Conservation (phyloP, 2,797 vertebrate genomes). For the Eulemur albifrons region DNA sequence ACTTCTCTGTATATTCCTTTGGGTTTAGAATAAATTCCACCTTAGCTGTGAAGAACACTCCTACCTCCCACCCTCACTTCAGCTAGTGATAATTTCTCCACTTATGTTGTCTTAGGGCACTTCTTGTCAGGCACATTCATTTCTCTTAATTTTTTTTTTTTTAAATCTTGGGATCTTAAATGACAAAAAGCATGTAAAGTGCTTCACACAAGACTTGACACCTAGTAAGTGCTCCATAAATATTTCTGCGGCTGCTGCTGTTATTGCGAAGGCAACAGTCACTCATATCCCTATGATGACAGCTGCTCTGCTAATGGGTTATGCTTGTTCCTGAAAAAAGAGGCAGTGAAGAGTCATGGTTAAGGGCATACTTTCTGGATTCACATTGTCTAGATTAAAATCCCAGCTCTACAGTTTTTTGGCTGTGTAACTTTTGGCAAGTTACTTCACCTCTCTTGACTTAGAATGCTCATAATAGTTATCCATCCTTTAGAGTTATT, state of each 20-base stretch:
- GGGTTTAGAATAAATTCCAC: slow-evolving; percentile 33
- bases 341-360: neutral
- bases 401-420: neutral
- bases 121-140: slow-evolving; percentile 50
- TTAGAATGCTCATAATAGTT: neutral
- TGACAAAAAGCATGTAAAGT: slow-evolving; percentile 50
- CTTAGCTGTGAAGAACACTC: neutral
- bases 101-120: neutral
- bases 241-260: slow-evolving; percentile 44
- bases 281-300: neutral
- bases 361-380: neutral
- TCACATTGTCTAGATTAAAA: neutral
- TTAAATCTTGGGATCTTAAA: slow-evolving; percentile 36
- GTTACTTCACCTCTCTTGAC: neutral
- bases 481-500: neutral
- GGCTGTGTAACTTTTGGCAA: neutral
- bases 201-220: slow-evolving; percentile 39
- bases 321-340: neutral
- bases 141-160: slow-evolving; percentile 26
- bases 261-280: slow-evolving; percentile 44
- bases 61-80: neutral
- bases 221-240: slow-evolving; percentile 56
- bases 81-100: slow-evolving; percentile 25
- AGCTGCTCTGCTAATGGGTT: neutral
- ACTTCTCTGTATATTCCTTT: slow-evolving; percentile 25